A percentile compares a stretch with the other conserved stretches of the same genome.
Conservation (phyloP, 2,797 vertebrate genomes). For the Bovichtus variegatus region DNA sequence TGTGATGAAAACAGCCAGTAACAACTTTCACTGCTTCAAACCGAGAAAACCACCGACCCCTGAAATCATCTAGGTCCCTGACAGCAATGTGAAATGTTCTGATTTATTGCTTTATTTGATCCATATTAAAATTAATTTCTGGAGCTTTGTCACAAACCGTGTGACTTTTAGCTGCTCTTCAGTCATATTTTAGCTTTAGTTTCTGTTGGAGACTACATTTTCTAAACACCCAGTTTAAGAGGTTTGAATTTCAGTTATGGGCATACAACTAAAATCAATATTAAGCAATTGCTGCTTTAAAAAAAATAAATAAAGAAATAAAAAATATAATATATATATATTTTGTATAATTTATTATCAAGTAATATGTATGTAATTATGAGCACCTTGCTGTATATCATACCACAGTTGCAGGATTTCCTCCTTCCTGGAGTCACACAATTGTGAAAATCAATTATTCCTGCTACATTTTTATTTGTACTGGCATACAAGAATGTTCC, state of each 20-base stretch:
- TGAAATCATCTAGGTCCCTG: slow-evolving; percentile 33
- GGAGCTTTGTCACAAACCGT: slow-evolving; percentile 8
- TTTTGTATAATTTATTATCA: too few species aligned
- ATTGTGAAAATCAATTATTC: neutral
- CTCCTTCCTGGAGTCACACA: neutral
- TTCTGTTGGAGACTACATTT: slow-evolving; percentile 13
- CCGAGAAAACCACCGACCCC: slow-evolving; percentile 56
- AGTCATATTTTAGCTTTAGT: slow-evolving; percentile 10
- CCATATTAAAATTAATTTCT: slow-evolving; percentile 5
- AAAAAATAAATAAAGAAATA: neutral
- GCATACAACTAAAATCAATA: slow-evolving; percentile 11
- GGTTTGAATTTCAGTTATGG: slow-evolving; percentile 35
- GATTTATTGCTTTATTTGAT: slow-evolving; percentile 41
- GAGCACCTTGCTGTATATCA: neutral
- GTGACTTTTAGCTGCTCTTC: slow-evolving; percentile 25
- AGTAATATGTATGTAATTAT: neutral
- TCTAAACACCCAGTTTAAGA: slow-evolving; percentile 5
- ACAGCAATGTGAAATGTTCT: slow-evolving; percentile 31
- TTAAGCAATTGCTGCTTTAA: neutral
- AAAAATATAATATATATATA: too few species aligned
- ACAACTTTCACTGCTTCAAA: slow-evolving; percentile 68
- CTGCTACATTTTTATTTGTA: neutral
- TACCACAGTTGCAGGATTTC: neutral
- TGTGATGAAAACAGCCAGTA: slow-evolving; percentile 67
- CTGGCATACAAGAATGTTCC: neutral